Evolutionary conservation across 1,140 invertebrate species (phyloP), one percentile per base, ranked within the genome.

Genomic region (Ridgeia piscesae): DNA sequence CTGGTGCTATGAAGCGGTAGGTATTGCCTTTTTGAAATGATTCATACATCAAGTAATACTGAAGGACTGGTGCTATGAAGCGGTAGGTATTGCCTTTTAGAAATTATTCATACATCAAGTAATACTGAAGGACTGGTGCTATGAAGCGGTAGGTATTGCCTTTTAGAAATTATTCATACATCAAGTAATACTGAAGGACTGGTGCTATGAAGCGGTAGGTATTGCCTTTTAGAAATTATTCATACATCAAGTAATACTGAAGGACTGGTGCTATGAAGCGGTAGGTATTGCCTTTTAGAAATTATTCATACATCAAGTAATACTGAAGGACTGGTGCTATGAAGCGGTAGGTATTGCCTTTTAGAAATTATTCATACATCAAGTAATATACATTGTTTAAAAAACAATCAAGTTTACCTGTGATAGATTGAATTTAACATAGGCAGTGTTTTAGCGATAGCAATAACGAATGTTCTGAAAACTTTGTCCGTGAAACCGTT

Each of bases 251-350:
- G n/a, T n/a, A 93, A 98, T 99, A 93, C 96, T 99, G 11, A 98
- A 98, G 96, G 99, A 99, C 95, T 99, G 99, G 99, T 99, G 99
- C 95, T 98, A 99, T 96, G 99, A 99, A 96, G 98, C 98, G 58
- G 96, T 96, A 94, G 95, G 95, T 91, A 4, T 90, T 90, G 89
- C 89, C 34, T 9, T 89, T 89, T 33, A n/a, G n/a, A n/a, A n/a
- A n/a, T n/a, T n/a, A n/a, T n/a, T n/a, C n/a, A n/a, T n/a, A n/a
- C n/a, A n/a, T n/a, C n/a, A n/a, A n/a, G n/a, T n/a, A 93, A 98
- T 99, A 93, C 96, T 99, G 11, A 98, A 98, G 96, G 99, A 99
- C 95, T 99, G 99, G 99, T 99, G 99, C 95, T 98, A 99, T 96
- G 99, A 99, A 96, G 98, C 98, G 58, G 96, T 96, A 94, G 95